Evolutionary conservation across 2,113 vertebrate genomes (phyloP), one percentile per base, ranked within the genome.

Genomic region (Galbula dea): DNA sequence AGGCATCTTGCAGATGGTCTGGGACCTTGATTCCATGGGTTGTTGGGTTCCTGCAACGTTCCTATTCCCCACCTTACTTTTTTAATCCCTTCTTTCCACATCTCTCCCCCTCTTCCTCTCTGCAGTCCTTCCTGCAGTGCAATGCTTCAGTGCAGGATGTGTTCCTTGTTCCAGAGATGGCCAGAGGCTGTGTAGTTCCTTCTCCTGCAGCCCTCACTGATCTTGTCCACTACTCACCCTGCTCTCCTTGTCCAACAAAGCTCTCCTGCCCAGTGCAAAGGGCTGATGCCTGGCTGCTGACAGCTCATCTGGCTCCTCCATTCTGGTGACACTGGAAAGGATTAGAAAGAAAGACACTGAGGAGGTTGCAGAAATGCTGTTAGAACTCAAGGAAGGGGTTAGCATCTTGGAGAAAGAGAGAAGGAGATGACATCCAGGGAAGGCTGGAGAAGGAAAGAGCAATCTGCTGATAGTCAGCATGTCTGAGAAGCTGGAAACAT

Each of bases 361-460:
- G 43, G 36, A 88, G 37, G 37, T 0, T 59, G 27, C 19, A 54
- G 90, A 77, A 88, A 37, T 15, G 30, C 43, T 80, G 54, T 72
- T 24, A 61, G 51, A 88, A n/a, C 65, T 57, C 34, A 43, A 43
- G 67, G 90, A 89, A 69, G 8, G 32, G 24, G 15, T 45, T 72
- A 51, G 62, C 41, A 45, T n/a, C 78, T 79, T n/a, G 4, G 37
- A 71, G 26, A 59, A 58, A 71, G 45, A 41, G 37, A 46, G 59
- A 65, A 66, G 41, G 29, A 58, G 68, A 46, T 22, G 39, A 49
- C 78, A 58, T 58, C 73, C 74, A 65, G 68, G 68, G 67, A 77
- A 80, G 71, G 73, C 82, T 89, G 83, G 63, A 71, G 76, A 86
- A 93, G 89, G 89, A 89, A 92, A 87, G 95, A 92, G 89, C 94